Percentiles rank a stretch among this genome's conserved stretches.
Evolutionary conservation across 1,140 invertebrate species (phyloP).

Genomic region (Brachionus calyciflorus): DNA sequence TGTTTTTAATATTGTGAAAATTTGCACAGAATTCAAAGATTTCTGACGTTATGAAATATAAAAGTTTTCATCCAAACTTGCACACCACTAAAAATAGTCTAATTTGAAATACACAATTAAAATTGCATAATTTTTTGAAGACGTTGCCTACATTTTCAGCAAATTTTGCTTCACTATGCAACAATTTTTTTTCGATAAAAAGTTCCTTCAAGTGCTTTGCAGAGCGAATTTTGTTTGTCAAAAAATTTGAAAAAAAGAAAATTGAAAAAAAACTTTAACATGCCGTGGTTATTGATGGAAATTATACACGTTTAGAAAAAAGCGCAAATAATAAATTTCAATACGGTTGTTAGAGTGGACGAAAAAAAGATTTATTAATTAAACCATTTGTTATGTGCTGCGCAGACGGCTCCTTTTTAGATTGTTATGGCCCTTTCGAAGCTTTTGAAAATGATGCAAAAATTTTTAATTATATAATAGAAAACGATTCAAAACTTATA

Average conservation of each 20-base stretch:
- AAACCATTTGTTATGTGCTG: not conserved
- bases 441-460: not conserved
- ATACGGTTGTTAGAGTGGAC: not conserved
- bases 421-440: not conserved
- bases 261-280: not conserved
- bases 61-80: too few species aligned
- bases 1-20: too few species aligned
- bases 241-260: not conserved
- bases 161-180: too few species aligned
- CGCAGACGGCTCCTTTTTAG: not conserved
- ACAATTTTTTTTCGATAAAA: too few species aligned
- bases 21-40: too few species aligned
- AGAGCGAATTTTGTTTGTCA: not conserved
- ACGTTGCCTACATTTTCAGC: too few species aligned
- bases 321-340: not conserved
- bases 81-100: too few species aligned
- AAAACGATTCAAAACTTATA: not conserved
- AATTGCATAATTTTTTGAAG: too few species aligned
- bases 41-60: too few species aligned
- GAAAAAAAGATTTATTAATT: not conserved
- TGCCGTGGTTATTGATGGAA: not conserved
- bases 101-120: too few species aligned
- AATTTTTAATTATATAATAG: not conserved
- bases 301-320: not conserved
- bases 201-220: not conserved